Evolutionary conservation across 2,797 vertebrate genomes (phyloP).

Genomic region (Enteromius thamalakanensis): DNA sequence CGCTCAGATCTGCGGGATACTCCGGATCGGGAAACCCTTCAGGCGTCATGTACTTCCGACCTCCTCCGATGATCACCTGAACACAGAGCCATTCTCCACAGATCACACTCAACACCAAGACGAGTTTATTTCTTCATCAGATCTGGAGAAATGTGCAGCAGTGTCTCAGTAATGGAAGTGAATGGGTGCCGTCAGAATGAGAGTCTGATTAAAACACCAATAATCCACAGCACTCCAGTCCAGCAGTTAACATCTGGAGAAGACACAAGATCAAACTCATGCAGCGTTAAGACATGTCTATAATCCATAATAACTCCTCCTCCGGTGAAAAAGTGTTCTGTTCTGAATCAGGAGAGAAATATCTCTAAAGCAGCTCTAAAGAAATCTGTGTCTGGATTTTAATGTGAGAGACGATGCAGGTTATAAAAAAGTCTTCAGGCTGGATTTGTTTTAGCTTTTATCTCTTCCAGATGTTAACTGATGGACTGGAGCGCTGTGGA

Average conservation of each 20-base stretch:
- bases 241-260: not conserved
- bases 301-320: not conserved
- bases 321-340: not conserved
- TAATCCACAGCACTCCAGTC: not conserved
- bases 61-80: slow-evolving; percentile 82
- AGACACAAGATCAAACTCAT: not conserved
- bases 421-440: not conserved
- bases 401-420: too few relatives aligned
- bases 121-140: not conserved
- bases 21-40: slow-evolving; percentile 75
- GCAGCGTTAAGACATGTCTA: not conserved
- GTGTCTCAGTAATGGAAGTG: not conserved
- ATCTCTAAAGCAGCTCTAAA: not conserved
- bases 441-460: not conserved
- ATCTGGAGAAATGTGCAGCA: not conserved
- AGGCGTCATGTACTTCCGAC: slow-evolving; percentile 82
- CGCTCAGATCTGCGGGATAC: slow-evolving; percentile 66
- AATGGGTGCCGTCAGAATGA: not conserved
- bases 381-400: not conserved
- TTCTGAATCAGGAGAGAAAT: not conserved
- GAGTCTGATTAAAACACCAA: not conserved
- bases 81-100: not conserved
- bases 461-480: not conserved
- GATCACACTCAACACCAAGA: not conserved
- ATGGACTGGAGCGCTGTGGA: not conserved